phyloP scores from a whole-genome alignment of 2,797 vertebrate genomes.

The Euphonia xanthogaster region DNA sequence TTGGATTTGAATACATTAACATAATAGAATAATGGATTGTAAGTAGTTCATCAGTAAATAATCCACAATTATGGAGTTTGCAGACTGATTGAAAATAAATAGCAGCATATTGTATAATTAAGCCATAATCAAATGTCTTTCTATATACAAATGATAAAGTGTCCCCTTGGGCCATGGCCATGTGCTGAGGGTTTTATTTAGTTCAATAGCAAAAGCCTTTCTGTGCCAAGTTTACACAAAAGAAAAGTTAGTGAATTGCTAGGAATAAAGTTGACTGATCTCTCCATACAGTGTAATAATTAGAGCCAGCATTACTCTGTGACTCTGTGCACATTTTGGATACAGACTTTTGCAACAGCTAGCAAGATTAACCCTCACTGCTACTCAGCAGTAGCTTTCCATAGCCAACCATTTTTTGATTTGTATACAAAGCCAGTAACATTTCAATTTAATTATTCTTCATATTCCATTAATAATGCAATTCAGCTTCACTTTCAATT shows the following conservation, averaged over 20 bases:
- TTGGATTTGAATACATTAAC: constrained; percentile 64
- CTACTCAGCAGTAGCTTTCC: not conserved
- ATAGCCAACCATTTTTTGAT: not conserved
- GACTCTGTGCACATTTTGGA: constrained; percentile 22
- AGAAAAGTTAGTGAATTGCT: constrained; percentile 69
- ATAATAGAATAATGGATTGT: constrained; percentile 74
- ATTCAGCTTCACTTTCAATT: not conserved
- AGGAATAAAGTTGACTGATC: constrained; percentile 67
- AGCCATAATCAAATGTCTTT: constrained; percentile 69
- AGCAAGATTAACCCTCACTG: constrained; percentile 55
- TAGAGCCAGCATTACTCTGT: constrained; percentile 46
- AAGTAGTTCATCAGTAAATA: constrained; percentile 77
- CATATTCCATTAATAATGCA: not conserved
- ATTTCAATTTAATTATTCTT: not conserved
- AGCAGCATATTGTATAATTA: constrained; percentile 71
- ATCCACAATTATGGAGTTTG: constrained; percentile 71
- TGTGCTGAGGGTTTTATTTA: constrained; percentile 71
- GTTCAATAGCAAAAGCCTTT: constrained; percentile 62
- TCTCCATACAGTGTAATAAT: constrained; percentile 59
- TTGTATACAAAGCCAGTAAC: not conserved
- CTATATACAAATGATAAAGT: constrained; percentile 74
- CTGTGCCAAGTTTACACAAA: constrained; percentile 72
- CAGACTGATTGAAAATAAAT: constrained; percentile 75
- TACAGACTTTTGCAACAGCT: constrained; percentile 35
- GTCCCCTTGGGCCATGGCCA: constrained; percentile 69